A percentile compares a stretch with the other conserved stretches of the same genome.
Evolutionary conservation across 2,888 invertebrate species (phyloP).

Genomic region (Caenorhabditis drosophilae): DNA sequence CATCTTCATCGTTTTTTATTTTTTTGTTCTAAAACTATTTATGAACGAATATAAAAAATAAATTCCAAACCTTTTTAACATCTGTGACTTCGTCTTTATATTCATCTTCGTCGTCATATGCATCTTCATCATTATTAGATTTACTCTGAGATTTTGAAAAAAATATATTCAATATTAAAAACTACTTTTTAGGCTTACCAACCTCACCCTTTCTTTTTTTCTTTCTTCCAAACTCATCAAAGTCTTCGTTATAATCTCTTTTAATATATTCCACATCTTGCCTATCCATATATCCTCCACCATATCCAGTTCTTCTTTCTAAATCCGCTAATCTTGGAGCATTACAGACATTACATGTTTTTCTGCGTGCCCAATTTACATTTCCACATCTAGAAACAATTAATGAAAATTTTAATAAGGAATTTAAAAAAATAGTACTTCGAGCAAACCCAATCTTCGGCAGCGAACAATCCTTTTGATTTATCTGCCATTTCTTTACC

Average conservation of each 20-base stretch:
- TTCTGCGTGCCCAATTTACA: constrained; percentile 95
- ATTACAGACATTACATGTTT: constrained; percentile 97
- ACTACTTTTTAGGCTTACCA: constrained; percentile 12
- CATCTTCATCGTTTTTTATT: constrained; percentile 8
- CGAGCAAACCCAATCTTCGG: constrained; percentile 99
- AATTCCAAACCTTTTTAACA: constrained; percentile 57
- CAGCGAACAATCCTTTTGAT: constrained; percentile 83
- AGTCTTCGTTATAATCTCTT: constrained; percentile 80
- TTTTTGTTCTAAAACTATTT: constrained; percentile 1
- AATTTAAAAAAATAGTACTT: constrained; percentile 74
- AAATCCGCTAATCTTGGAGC: constrained; percentile 82
- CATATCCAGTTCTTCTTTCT: constrained; percentile 68
- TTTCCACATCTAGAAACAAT: constrained; percentile 82
- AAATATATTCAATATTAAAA: too few species aligned
- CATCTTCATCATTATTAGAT: constrained; percentile 10
- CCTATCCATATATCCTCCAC: constrained; percentile 73
- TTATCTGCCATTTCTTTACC: constrained; percentile 98
- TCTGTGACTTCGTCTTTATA: constrained; percentile 41
- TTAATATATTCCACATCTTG: constrained; percentile 87
- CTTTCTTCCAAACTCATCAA: constrained; percentile 78
- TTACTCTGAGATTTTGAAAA: not conserved
- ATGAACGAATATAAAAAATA: too few species aligned
- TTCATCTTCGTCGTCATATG: constrained; percentile 13
- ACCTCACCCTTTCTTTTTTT: constrained; percentile 58
- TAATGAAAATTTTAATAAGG: constrained; percentile 3